Conservation (phyloP, 2,797 vertebrate genomes). For the Dipus sagitta region DNA sequence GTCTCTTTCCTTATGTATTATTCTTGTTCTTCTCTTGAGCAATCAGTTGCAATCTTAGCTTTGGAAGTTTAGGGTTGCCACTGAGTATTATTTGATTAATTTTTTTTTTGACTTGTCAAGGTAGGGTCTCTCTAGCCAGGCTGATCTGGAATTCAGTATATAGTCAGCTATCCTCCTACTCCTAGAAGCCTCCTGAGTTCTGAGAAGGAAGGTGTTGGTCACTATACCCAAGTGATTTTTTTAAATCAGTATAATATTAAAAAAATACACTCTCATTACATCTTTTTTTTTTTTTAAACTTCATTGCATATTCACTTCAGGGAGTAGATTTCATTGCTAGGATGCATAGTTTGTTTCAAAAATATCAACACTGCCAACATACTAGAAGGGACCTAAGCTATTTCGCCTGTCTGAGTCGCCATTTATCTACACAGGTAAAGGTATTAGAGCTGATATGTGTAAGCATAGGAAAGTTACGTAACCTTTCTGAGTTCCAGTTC, state of each 20-base stretch:
- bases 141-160: too few species aligned
- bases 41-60: neutral
- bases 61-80: slow-evolving; percentile 40
- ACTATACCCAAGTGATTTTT: too few species aligned
- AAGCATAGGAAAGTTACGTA: neutral
- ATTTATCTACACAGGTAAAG: slow-evolving; percentile 35
- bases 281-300: slow-evolving; percentile 25
- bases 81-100: slow-evolving; percentile 18
- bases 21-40: neutral
- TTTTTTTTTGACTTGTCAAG: too few species aligned
- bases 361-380: neutral
- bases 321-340: slow-evolving; percentile 38
- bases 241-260: slow-evolving; percentile 57
- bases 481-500: slow-evolving; percentile 23
- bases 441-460: neutral
- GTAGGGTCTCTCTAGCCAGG: too few species aligned
- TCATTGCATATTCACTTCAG: slow-evolving; percentile 35
- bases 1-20: neutral
- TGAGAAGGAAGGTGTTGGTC: too few species aligned
- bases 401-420: neutral
- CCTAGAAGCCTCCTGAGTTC: too few species aligned
- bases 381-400: neutral
- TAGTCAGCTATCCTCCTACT: too few species aligned
- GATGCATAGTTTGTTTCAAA: slow-evolving; percentile 13
- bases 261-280: slow-evolving; percentile 24